Percentiles rank a stretch among this genome's conserved stretches.
Evolutionary conservation across 30 jellyfish, hydroid and myxozoan genomes (phyloP).

Genomic region (Clytia hemisphaerica): DNA sequence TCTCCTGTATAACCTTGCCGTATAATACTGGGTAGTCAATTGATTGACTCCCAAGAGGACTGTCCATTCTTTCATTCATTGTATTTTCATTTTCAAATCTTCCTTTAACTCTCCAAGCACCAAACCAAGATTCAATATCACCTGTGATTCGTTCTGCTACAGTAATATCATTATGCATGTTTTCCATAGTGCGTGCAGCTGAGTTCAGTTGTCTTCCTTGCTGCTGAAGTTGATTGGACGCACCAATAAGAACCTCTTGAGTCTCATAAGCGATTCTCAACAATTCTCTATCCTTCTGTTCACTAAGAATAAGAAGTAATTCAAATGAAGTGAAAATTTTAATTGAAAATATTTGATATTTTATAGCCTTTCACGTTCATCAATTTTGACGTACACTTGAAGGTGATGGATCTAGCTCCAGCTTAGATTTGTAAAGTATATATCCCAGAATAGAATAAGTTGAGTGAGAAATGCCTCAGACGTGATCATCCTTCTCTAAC

Average conservation of each 20-base stretch:
- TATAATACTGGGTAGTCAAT: conserved; percentile 24
- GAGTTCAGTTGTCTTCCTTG: conserved; percentile 76
- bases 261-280: conserved; percentile 59
- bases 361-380: too few species aligned
- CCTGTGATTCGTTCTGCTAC: conserved; percentile 53
- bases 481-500: too few species aligned
- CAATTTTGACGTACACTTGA: too few species aligned
- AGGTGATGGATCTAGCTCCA: too few species aligned
- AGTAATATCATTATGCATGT: conserved; percentile 51
- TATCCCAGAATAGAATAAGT: too few species aligned
- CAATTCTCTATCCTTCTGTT: conserved; percentile 41
- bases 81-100: background rate
- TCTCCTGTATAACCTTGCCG: conserved; percentile 51
- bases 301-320: too few species aligned
- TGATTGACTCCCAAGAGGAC: background rate
- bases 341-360: too few species aligned
- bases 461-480: too few species aligned
- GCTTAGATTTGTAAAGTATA: too few species aligned
- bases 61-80: conserved; percentile 14
- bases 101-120: conserved; percentile 41
- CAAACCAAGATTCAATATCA: conserved; percentile 89
- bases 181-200: conserved; percentile 37
- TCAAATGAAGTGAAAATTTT: too few species aligned
- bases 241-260: conserved; percentile 49
- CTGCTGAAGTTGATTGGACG: conserved; percentile 50